phyloP scores from a whole-genome alignment of 92 coral and sea anemone species.

The Palythoa grandiflora region DNA sequence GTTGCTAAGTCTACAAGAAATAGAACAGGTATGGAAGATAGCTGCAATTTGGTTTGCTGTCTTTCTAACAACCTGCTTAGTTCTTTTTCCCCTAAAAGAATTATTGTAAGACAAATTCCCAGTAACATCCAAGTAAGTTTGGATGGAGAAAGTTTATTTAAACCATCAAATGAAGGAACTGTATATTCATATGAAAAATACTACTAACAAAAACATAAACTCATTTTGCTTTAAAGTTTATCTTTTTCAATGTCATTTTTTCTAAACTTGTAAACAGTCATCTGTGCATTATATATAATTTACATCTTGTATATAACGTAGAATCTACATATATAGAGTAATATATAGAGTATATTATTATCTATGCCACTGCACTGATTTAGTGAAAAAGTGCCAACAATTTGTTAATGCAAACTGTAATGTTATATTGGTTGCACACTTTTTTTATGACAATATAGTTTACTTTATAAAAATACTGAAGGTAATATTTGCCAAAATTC shows the following conservation, averaged over 20 bases:
- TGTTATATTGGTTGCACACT: constrained; percentile 4
- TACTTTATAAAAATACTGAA: constrained; percentile 6
- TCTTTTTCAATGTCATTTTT: neutral
- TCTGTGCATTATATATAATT: neutral
- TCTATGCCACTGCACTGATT: neutral
- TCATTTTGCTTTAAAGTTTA: neutral
- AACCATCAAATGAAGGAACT: too few relatives aligned
- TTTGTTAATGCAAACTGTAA: neutral
- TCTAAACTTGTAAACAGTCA: neutral
- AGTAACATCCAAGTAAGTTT: neutral
- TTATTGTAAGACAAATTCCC: neutral
- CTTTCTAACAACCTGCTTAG: neutral
- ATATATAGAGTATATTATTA: too few relatives aligned
- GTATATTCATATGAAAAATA: neutral
- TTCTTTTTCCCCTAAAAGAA: neutral
- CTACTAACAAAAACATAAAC: neutral
- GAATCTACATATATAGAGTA: constrained; percentile 2
- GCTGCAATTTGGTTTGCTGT: constrained; percentile 2
- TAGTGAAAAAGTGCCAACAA: constrained; percentile 4
- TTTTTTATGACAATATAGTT: constrained; percentile 7
- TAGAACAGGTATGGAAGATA: constrained; percentile 1
- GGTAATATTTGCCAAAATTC: neutral
- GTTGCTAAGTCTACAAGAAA: constrained; percentile 3
- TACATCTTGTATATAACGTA: neutral
- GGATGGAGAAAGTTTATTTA: neutral